A percentile compares a stretch with the other conserved stretches of the same genome.
These are phyloP conservation scores for Xanthorhoe spadicearia DNA, from an alignment of 2,888 invertebrate genomes.

Conservation along the genomic window DNA sequence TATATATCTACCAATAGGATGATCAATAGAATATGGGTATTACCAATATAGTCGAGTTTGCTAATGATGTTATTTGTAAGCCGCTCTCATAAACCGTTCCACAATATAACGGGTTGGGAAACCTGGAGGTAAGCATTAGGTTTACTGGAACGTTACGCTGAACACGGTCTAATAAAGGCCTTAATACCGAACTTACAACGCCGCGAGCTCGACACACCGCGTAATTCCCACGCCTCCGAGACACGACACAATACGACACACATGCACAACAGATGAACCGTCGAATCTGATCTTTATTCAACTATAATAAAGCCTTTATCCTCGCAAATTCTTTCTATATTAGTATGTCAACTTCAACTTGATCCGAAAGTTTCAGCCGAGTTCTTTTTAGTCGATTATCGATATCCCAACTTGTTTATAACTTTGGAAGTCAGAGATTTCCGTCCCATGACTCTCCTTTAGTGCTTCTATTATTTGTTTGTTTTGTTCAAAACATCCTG, in stretches of 20 bases:
- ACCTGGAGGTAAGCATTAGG: slow-evolving; percentile 40
- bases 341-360: slow-evolving; percentile 15
- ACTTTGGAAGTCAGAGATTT: slow-evolving; percentile 26
- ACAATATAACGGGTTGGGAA: slow-evolving; percentile 32
- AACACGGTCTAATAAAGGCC: slow-evolving; percentile 45
- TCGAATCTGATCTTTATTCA: slow-evolving; percentile 32
- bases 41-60: slow-evolving; percentile 1
- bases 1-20: not conserved
- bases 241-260: slow-evolving; percentile 29
- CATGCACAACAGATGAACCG: slow-evolving; percentile 26
- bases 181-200: slow-evolving; percentile 42
- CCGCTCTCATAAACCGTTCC: slow-evolving; percentile 27
- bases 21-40: not conserved
- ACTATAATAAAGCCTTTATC: slow-evolving; percentile 19
- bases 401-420: slow-evolving; percentile 30
- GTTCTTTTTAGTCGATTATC: slow-evolving; percentile 31
- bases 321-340: not conserved
- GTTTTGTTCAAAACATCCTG: slow-evolving; percentile 6
- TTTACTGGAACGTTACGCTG: slow-evolving; percentile 41
- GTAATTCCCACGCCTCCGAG: slow-evolving; percentile 45
- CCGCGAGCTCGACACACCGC: slow-evolving; percentile 42
- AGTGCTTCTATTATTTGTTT: slow-evolving; percentile 22
- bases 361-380: slow-evolving; percentile 20
- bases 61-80: slow-evolving; percentile 20
- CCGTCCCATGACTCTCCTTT: slow-evolving; percentile 9